A percentile compares a stretch with the other conserved stretches of the same genome.
Conservation (phyloP, 2,797 vertebrate species). For the Chloroceryle amazona region DNA sequence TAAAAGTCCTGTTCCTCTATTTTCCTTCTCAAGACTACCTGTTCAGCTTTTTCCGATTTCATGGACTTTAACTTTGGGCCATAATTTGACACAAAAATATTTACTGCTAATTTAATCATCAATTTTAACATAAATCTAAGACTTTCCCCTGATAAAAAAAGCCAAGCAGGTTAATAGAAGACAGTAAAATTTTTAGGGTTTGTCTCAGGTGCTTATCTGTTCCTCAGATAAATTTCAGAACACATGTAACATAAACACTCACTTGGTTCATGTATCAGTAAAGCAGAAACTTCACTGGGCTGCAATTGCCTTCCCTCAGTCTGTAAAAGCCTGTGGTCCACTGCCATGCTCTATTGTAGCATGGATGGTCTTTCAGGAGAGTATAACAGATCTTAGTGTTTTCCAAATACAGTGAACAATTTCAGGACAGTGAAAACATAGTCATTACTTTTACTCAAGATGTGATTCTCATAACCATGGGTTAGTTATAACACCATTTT, state of each 20-base stretch:
- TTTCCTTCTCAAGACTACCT: neutral
- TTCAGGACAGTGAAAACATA: neutral
- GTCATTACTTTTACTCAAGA: neutral
- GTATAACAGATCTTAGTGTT: neutral
- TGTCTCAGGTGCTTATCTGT: neutral
- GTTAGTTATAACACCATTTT: neutral
- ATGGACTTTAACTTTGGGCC: neutral
- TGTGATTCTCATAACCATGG: neutral
- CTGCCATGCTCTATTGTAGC: rapidly evolving
- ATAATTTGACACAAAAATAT: neutral
- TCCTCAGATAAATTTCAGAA: neutral
- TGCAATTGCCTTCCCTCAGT: neutral
- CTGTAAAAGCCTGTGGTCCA: neutral
- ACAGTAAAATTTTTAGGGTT: neutral
- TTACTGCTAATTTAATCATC: neutral
- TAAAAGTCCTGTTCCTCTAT: neutral
- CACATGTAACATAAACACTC: neutral
- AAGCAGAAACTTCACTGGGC: neutral
- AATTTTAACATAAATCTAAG: neutral
- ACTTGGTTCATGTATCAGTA: neutral
- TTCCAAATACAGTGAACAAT: neutral
- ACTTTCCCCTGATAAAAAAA: neutral
- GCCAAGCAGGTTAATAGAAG: neutral
- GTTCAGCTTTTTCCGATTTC: neutral
- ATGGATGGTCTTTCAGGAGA: rapidly evolving